phyloP scores from a whole-genome alignment of 2,113 vertebrate genomes.

The Ceyx cyanopectus region DNA sequence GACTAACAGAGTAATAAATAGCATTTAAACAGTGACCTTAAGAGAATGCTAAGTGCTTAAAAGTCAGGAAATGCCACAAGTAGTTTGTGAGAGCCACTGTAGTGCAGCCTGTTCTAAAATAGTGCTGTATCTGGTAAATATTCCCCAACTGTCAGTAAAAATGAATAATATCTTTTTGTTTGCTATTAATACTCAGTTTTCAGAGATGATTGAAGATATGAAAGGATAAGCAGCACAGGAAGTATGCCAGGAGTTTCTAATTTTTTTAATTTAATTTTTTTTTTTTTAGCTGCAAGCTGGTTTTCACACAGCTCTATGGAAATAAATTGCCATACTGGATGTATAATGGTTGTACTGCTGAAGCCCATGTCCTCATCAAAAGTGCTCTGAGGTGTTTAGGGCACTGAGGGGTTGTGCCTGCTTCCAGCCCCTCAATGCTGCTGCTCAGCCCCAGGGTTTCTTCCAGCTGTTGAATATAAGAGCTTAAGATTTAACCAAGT shows the following conservation, averaged over 20 bases:
- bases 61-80: constrained; percentile 49
- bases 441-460: background rate
- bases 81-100: background rate
- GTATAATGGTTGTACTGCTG: background rate
- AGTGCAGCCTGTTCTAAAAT: constrained; percentile 11
- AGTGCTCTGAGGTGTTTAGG: background rate
- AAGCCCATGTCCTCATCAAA: background rate
- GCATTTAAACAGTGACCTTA: constrained; percentile 21
- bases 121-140: background rate
- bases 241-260: background rate
- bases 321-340: background rate
- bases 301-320: background rate
- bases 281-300: background rate
- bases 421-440: background rate
- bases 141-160: background rate
- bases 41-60: constrained; percentile 28
- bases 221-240: background rate
- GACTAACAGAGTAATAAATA: background rate
- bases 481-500: background rate
- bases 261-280: too few species aligned
- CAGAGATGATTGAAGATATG: background rate
- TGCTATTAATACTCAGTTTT: constrained; percentile 1
- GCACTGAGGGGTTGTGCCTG: background rate
- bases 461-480: background rate
- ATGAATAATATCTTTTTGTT: constrained; percentile 34